A percentile compares a stretch with the other conserved stretches of the same genome.
Conservation (phyloP, 2,888 invertebrate genomes). For the Brachyopa scutellaris region DNA sequence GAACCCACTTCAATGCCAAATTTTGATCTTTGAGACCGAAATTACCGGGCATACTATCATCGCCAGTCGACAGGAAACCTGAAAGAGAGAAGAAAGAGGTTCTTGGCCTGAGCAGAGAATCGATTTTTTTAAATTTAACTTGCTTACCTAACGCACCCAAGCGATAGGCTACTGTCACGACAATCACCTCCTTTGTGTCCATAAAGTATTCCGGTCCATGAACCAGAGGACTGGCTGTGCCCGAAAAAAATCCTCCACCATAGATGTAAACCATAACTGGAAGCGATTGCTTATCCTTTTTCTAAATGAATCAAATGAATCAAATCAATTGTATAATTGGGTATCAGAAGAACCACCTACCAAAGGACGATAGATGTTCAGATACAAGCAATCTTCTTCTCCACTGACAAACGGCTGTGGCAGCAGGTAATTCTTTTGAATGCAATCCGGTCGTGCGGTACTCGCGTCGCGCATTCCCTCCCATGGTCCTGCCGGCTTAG, state of each 20-base stretch:
- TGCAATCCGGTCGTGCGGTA: conserved; percentile 79
- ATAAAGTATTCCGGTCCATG: conserved; percentile 83
- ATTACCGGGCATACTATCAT: conserved; percentile 82
- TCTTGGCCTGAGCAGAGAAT: too few species aligned
- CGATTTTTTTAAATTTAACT: neutral
- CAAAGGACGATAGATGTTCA: conserved; percentile 82
- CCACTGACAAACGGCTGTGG: conserved; percentile 77
- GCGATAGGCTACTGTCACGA: conserved; percentile 83
- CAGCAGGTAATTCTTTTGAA: conserved; percentile 82
- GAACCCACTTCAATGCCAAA: conserved; percentile 82
- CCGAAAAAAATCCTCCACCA: conserved; percentile 83
- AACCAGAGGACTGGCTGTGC: conserved; percentile 80
- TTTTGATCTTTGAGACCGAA: conserved; percentile 83
- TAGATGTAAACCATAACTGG: conserved; percentile 84
- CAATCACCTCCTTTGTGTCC: conserved; percentile 82
- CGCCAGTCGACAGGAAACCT: conserved; percentile 82
- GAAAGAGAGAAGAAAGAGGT: neutral
- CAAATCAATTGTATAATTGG: too few species aligned
- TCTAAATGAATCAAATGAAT: conserved; percentile 14
- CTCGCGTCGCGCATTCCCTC: conserved; percentile 76
- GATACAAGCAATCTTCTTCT: conserved; percentile 82
- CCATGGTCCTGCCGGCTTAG: conserved; percentile 75
- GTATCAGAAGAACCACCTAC: conserved; percentile 67
- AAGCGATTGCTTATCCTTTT: conserved; percentile 60
- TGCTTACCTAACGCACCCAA: conserved; percentile 79